Evolutionary conservation across 2,113 vertebrate genomes (phyloP).

Genomic region (Bothrops jararaca): DNA sequence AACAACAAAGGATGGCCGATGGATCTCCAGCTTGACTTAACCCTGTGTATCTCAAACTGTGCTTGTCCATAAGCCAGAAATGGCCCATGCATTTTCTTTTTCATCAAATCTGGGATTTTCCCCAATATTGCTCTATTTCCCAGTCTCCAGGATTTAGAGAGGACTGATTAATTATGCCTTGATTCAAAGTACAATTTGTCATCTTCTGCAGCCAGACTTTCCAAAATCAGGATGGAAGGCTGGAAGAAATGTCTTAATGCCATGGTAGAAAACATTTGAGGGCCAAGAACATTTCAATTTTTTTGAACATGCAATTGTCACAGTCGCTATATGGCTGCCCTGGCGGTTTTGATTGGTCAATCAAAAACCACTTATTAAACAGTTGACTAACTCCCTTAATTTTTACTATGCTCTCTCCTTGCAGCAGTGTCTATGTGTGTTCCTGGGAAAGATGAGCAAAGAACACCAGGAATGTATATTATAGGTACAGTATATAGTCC

Average conservation of each 20-base stretch:
- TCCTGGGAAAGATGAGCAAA: neutral
- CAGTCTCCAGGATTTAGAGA: neutral
- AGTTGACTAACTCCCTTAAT: neutral
- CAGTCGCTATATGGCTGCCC: neutral
- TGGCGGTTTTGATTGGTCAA: neutral
- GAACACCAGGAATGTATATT: neutral
- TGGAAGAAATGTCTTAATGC: neutral
- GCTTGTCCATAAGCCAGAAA: neutral
- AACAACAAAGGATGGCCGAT: neutral
- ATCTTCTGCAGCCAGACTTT: neutral
- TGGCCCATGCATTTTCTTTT: neutral
- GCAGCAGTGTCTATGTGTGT: neutral
- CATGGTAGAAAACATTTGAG: neutral
- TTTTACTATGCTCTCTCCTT: neutral
- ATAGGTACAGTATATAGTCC: neutral
- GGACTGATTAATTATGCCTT: neutral
- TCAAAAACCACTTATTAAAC: neutral
- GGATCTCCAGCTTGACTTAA: too few species aligned
- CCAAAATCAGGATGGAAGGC: neutral
- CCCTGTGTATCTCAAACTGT: accelerated
- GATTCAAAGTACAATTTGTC: neutral
- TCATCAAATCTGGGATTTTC: neutral
- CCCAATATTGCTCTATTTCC: neutral
- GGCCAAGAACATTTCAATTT: neutral
- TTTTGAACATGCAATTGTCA: neutral